Conservation (phyloP, 2,888 invertebrate genomes). For the Conistra vaccinii region DNA sequence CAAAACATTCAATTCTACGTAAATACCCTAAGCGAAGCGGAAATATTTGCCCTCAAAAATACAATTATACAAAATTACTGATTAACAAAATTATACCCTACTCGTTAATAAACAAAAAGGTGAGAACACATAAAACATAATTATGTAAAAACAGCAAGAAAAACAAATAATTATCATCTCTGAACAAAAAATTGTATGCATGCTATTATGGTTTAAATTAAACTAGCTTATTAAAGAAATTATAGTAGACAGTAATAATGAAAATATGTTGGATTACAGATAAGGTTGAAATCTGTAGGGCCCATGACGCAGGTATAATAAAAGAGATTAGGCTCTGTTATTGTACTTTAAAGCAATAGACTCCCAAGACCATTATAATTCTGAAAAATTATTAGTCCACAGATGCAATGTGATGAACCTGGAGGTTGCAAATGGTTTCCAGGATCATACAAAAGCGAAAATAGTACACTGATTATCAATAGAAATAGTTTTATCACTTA, state of each 20-base stretch:
- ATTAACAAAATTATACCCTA: not conserved
- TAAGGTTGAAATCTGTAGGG: not conserved
- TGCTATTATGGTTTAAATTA: slow-evolving; percentile 27
- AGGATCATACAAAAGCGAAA: not conserved
- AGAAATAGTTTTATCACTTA: not conserved
- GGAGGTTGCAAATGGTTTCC: not conserved
- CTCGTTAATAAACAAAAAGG: not conserved
- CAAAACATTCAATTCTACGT: not conserved
- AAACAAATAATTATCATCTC: too few species aligned
- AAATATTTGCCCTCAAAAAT: too few species aligned
- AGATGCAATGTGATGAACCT: not conserved
- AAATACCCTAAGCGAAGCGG: not conserved
- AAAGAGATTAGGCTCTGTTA: slow-evolving; percentile 18
- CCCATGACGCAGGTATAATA: not conserved
- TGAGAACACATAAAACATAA: too few species aligned
- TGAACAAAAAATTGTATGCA: not conserved
- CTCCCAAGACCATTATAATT: not conserved
- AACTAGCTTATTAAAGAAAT: slow-evolving; percentile 9
- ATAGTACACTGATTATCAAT: not conserved
- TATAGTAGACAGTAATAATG: not conserved
- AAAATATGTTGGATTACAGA: not conserved
- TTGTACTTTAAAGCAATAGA: slow-evolving; percentile 6
- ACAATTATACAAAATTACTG: not conserved
- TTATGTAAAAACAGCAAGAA: too few species aligned
- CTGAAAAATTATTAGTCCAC: not conserved